phyloP scores from a whole-genome alignment of 2,797 vertebrate genomes.

The Gobio occitaniae region DNA sequence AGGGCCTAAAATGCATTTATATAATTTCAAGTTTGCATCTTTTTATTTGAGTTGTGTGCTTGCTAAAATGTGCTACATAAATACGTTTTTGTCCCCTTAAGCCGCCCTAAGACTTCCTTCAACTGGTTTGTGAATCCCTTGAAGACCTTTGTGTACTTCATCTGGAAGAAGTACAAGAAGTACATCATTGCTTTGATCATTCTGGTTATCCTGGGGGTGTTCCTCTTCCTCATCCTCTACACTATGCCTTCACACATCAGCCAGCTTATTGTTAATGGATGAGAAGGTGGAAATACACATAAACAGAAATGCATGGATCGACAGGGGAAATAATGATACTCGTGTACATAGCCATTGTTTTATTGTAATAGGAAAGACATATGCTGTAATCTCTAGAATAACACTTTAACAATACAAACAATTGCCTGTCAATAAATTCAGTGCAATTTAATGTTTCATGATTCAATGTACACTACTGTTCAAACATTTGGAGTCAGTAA shows the following conservation, averaged over 20 bases:
- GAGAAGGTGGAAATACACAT: constrained; percentile 37
- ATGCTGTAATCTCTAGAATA: background rate
- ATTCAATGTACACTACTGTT: background rate
- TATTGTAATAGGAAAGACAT: background rate
- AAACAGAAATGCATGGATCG: constrained; percentile 1
- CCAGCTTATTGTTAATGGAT: constrained; percentile 84
- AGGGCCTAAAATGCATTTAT: constrained; percentile 42
- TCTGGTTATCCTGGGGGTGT: constrained; percentile 80
- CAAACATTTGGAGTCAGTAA: background rate
- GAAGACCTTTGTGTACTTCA: constrained; percentile 92
- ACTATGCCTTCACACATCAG: constrained; percentile 90
- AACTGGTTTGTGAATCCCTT: constrained; percentile 92
- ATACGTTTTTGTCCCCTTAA: constrained; percentile 59
- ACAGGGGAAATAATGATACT: background rate
- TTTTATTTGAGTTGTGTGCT: background rate
- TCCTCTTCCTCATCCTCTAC: constrained; percentile 88
- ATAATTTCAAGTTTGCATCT: background rate
- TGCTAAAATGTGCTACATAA: constrained; percentile 15
- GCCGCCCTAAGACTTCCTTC: constrained; percentile 91
- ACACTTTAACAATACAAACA: constrained; percentile 1
- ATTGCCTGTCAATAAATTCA: background rate
- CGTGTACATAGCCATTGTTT: background rate
- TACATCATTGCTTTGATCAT: constrained; percentile 85
- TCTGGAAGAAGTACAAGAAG: constrained; percentile 91
- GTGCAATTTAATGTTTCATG: background rate